A percentile compares a stretch with the other conserved stretches of the same genome.
These are phyloP conservation scores for Haplochromis burtoni DNA, from an alignment of 2,113 vertebrate genomes.

Conservation along the genomic window DNA sequence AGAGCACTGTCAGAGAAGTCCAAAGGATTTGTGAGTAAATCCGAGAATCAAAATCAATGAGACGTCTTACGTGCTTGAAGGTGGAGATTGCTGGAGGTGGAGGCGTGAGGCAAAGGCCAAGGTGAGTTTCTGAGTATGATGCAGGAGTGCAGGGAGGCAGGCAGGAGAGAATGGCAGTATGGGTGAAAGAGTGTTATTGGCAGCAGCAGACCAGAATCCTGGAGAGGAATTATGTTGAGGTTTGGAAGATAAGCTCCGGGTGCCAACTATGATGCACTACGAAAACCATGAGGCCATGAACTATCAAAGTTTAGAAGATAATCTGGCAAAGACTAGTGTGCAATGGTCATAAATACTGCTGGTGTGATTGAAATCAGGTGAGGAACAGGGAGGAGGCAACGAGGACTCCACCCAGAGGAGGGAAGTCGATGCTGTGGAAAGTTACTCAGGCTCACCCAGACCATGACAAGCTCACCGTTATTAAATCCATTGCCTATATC, in stretches of 20 bases:
- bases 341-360: fast-evolving
- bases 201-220: not conserved
- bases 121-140: not conserved
- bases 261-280: not conserved
- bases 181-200: not conserved
- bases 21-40: not conserved
- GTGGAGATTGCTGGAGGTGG: not conserved
- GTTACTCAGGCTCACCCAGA: not conserved
- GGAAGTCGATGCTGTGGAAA: not conserved
- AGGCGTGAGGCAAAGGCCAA: not conserved
- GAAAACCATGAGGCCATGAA: not conserved
- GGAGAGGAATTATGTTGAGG: not conserved
- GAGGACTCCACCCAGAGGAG: not conserved
- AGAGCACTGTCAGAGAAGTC: not conserved
- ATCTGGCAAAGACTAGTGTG: fast-evolving
- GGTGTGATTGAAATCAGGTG: not conserved
- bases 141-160: not conserved
- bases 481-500: not conserved
- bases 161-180: not conserved
- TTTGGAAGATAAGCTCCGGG: not conserved
- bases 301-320: not conserved
- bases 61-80: not conserved
- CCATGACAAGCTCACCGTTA: not conserved
- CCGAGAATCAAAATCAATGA: not conserved
- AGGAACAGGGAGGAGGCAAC: not conserved